These are phyloP conservation scores for Diaprepes abbreviatus DNA, from an alignment of 2,888 invertebrate species.

Conservation along the genomic window DNA sequence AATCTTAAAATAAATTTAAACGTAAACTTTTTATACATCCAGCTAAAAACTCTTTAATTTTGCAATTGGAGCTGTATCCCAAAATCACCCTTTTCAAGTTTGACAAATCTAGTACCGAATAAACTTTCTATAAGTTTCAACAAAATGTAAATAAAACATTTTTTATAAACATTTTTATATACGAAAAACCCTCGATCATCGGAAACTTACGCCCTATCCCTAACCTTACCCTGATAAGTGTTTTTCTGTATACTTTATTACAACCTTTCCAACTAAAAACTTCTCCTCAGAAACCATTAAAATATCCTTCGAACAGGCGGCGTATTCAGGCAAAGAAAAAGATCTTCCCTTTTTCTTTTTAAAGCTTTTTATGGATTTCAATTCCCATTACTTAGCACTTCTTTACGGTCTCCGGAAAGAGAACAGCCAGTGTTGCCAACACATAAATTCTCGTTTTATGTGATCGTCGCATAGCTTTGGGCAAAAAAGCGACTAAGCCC, in stretches of 20 bases:
- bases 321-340: constrained; percentile 14
- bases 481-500: neutral
- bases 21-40: too few species aligned
- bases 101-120: too few species aligned
- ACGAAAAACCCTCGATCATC: neutral
- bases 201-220: neutral
- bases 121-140: neutral
- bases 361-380: constrained; percentile 47
- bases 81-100: too few species aligned
- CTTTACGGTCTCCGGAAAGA: constrained; percentile 36
- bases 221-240: neutral
- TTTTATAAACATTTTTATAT: too few species aligned
- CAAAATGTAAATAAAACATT: neutral
- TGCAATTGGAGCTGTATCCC: too few species aligned
- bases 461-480: constrained; percentile 6
- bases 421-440: constrained; percentile 39
- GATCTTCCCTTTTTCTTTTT: constrained; percentile 23
- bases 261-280: constrained; percentile 7
- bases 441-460: constrained; percentile 44
- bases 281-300: constrained; percentile 11
- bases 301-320: constrained; percentile 26
- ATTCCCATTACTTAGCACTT: constrained; percentile 50
- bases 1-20: too few species aligned
- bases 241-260: neutral
- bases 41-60: too few species aligned